A percentile compares a stretch with the other conserved stretches of the same genome.
phyloP scores from a whole-genome alignment of 2,113 vertebrate genomes.

The Odontophorus gujanensis region DNA sequence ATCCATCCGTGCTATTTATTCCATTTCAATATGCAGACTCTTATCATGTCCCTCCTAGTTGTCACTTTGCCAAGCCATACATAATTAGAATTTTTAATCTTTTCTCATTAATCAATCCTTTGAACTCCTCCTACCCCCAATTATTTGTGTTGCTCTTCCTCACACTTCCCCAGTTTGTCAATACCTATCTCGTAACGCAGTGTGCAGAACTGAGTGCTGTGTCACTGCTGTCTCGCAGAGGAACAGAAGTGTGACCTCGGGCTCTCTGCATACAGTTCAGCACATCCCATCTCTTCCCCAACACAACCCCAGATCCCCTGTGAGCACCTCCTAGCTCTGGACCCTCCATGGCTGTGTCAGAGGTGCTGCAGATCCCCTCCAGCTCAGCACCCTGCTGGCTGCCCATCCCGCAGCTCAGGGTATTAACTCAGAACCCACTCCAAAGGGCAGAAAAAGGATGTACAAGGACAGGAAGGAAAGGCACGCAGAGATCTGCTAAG shows the following conservation, averaged over 20 bases:
- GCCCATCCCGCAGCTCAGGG: background rate
- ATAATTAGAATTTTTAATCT: slow-evolving; percentile 30
- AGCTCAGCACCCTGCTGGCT: background rate
- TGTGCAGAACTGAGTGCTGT: background rate
- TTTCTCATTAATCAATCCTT: slow-evolving; percentile 24
- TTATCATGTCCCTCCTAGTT: background rate
- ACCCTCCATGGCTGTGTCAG: background rate
- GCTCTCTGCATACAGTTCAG: rapidly evolving
- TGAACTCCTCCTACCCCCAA: background rate
- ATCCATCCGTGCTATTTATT: slow-evolving; percentile 47
- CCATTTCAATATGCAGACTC: background rate
- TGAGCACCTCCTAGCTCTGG: background rate
- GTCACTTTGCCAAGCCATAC: slow-evolving; percentile 24
- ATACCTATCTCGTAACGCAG: background rate
- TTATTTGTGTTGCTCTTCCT: background rate
- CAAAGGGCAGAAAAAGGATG: background rate
- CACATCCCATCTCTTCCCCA: background rate
- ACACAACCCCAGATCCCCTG: background rate
- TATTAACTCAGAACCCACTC: background rate
- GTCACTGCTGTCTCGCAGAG: background rate
- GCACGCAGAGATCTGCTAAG: background rate
- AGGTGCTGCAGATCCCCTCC: slow-evolving; percentile 37
- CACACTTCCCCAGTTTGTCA: background rate
- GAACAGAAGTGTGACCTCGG: background rate
- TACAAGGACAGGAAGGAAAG: slow-evolving; percentile 18